Percentiles rank a stretch among this genome's conserved stretches.
Conservation (phyloP, 2,113 vertebrate genomes). For the Trogon surrucura region DNA sequence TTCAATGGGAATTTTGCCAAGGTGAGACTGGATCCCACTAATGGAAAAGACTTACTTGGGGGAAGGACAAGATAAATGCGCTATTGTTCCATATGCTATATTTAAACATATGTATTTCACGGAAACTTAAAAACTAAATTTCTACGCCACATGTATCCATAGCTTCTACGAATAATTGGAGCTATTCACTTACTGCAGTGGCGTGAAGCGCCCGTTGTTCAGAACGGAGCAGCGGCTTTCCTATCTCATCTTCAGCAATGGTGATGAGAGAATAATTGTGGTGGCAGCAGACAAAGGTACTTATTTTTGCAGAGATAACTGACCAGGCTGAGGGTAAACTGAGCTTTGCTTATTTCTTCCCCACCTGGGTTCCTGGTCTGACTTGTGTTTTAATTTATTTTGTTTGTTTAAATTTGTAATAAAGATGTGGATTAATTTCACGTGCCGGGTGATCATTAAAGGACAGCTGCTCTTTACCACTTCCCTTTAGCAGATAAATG, state of each 20-base stretch:
- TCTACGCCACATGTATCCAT: background rate
- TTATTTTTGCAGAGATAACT: slow-evolving; percentile 45
- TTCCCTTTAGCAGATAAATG: slow-evolving; percentile 54
- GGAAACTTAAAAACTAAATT: slow-evolving; percentile 35
- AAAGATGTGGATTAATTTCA: slow-evolving; percentile 66
- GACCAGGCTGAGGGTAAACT: slow-evolving; percentile 21
- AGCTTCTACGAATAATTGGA: slow-evolving; percentile 8
- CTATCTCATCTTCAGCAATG: slow-evolving; percentile 42
- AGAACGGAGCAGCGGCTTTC: background rate
- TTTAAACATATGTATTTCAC: slow-evolving; percentile 31
- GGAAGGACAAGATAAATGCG: slow-evolving; percentile 2
- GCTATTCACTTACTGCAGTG: slow-evolving; percentile 29
- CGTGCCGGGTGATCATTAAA: slow-evolving; percentile 25
- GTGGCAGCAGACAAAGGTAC: slow-evolving; percentile 52
- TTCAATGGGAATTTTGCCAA: background rate
- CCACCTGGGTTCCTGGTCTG: slow-evolving; percentile 44
- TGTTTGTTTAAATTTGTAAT: slow-evolving; percentile 38
- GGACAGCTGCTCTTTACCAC: slow-evolving; percentile 68
- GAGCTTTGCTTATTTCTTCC: slow-evolving; percentile 58
- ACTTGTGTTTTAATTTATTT: slow-evolving; percentile 56
- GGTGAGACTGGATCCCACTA: background rate
- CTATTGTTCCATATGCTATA: slow-evolving; percentile 43
- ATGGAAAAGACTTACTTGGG: slow-evolving; percentile 13
- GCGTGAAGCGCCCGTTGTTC: slow-evolving; percentile 14
- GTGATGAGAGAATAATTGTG: slow-evolving; percentile 63